phyloP scores from a whole-genome alignment of 2,113 vertebrate species.

The Dromiciops gliroides region DNA sequence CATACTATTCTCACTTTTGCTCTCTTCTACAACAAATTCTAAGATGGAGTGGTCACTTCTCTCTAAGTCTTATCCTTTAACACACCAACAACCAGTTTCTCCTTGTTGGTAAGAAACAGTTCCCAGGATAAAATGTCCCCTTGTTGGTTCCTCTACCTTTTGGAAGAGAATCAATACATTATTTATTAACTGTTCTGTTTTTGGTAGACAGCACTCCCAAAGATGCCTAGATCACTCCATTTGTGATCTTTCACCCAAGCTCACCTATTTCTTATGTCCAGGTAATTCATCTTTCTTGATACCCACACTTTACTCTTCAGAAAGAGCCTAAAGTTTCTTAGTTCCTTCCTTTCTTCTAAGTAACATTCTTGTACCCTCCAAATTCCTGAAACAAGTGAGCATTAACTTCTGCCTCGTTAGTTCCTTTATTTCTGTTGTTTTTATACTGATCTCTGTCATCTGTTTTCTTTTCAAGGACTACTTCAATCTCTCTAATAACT shows the following conservation, averaged over 20 bases:
- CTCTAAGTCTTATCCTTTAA: background rate
- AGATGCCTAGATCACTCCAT: background rate
- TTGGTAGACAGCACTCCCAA: background rate
- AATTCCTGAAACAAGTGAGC: background rate
- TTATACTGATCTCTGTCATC: background rate
- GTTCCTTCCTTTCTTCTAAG: background rate
- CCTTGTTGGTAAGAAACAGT: background rate
- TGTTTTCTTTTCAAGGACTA: background rate
- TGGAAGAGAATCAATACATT: background rate
- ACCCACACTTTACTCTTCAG: background rate
- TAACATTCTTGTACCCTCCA: background rate
- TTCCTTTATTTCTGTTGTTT: background rate
- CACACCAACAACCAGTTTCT: background rate
- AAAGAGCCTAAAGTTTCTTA: background rate
- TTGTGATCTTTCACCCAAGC: too few species aligned
- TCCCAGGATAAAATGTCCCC: background rate
- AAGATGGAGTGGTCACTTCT: background rate
- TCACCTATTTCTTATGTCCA: too few species aligned
- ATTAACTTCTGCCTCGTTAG: background rate
- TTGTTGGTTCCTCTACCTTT: background rate
- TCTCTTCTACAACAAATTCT: background rate
- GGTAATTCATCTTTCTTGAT: too few species aligned
- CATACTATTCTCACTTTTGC: background rate
- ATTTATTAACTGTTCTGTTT: background rate
- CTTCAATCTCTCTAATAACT: background rate